Evolutionary conservation across 2,888 invertebrate genomes (phyloP).

Genomic region (Agelastica alni): DNA sequence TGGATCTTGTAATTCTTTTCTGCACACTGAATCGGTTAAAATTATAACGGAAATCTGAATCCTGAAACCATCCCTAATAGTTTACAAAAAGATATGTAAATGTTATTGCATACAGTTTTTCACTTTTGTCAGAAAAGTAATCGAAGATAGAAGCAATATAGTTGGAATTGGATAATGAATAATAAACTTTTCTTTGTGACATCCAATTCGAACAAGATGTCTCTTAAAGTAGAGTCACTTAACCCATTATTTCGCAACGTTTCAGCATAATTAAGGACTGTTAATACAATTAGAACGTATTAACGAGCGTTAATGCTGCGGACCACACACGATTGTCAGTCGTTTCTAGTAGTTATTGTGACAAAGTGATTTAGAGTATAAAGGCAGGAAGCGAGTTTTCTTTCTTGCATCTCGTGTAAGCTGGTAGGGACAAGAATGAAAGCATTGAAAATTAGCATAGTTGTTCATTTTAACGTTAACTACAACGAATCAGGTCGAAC

Average conservation of each 20-base stretch:
- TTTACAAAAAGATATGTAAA: no score
- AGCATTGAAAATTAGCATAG: conserved; percentile 32
- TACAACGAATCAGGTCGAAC: conserved; percentile 14
- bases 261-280: conserved; percentile 36
- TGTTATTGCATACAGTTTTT: no score
- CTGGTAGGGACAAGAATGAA: conserved; percentile 24
- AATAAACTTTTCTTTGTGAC: no score
- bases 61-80: no score
- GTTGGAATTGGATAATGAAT: no score
- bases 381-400: conserved; percentile 30
- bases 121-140: no score
- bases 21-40: no score
- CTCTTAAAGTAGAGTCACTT: conserved; percentile 30
- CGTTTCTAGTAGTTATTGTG: conserved; percentile 40
- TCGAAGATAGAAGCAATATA: no score
- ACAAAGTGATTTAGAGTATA: conserved; percentile 41
- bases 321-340: conserved; percentile 46
- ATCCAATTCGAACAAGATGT: no score
- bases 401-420: conserved; percentile 3
- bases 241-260: conserved; percentile 24
- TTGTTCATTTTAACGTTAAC: no score
- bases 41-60: no score
- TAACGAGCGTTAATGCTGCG: conserved; percentile 34
- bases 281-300: conserved; percentile 35
- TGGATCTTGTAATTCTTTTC: no score